These are phyloP conservation scores for Trichosurus vulpecula DNA, from an alignment of 2,797 vertebrate species.

Conservation along the genomic window DNA sequence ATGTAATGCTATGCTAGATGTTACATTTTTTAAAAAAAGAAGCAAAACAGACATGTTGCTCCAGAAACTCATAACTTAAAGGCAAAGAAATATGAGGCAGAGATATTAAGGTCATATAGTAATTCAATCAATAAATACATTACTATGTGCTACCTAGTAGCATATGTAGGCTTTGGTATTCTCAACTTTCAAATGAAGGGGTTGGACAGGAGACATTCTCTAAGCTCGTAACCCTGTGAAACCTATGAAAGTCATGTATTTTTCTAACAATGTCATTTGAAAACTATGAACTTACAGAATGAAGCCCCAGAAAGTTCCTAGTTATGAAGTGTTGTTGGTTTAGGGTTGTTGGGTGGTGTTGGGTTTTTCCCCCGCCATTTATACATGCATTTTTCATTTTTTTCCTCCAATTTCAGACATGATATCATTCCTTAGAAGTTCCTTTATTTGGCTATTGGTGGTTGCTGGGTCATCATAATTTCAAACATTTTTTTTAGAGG, in stretches of 20 bases:
- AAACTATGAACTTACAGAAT: constrained; percentile 29
- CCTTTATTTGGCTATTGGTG: constrained; percentile 67
- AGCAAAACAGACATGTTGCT: neutral
- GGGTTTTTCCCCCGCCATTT: constrained; percentile 53
- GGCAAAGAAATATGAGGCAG: neutral
- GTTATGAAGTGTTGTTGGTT: constrained; percentile 62
- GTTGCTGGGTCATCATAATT: constrained; percentile 63
- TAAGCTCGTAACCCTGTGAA: neutral
- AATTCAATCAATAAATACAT: neutral
- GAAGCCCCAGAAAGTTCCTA: constrained; percentile 36
- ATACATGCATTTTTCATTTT: constrained; percentile 46
- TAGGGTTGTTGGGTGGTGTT: constrained; percentile 27
- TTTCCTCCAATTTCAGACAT: constrained; percentile 69
- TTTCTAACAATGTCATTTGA: neutral
- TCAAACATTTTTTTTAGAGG: constrained; percentile 62
- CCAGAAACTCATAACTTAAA: neutral
- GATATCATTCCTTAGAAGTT: constrained; percentile 76
- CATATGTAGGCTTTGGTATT: neutral
- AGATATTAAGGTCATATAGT: neutral
- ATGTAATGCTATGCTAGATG: neutral
- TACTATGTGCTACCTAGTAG: neutral
- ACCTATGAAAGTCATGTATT: neutral
- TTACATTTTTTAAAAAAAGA: neutral
- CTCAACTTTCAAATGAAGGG: neutral
- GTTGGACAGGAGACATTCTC: neutral